A percentile compares a stretch with the other conserved stretches of the same genome.
Evolutionary conservation across 2,888 invertebrate species (phyloP).

Genomic region (Gastracanthus pulcherrimus): DNA sequence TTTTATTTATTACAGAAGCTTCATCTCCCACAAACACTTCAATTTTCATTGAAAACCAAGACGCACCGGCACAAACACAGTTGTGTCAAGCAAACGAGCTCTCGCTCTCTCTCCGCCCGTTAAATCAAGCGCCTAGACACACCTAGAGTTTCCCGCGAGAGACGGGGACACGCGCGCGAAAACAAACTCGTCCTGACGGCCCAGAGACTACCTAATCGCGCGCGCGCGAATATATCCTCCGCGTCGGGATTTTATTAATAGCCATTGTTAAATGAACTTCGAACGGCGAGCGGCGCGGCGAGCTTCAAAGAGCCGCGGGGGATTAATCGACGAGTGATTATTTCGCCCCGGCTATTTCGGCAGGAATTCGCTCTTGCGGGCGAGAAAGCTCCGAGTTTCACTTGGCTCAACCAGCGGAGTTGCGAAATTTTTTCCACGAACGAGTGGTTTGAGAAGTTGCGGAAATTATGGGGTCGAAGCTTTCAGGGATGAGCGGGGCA

Average conservation of each 20-base stretch:
- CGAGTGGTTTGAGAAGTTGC: neutral
- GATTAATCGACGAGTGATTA: constrained; percentile 49
- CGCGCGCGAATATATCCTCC: neutral
- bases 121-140: too few species aligned
- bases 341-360: constrained; percentile 40
- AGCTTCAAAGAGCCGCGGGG: constrained; percentile 39
- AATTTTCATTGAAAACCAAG: too few species aligned
- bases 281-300: neutral
- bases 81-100: too few species aligned
- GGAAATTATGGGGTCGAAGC: neutral
- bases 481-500: too few species aligned
- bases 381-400: constrained; percentile 10
- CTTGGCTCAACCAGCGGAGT: neutral
- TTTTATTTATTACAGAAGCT: too few species aligned
- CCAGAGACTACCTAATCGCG: too few species aligned
- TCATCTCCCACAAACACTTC: too few species aligned
- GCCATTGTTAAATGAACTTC: constrained; percentile 45
- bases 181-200: neutral
- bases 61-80: too few species aligned
- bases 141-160: neutral
- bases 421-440: neutral
- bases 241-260: constrained; percentile 41
- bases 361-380: constrained; percentile 40
- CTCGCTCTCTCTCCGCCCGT: neutral
- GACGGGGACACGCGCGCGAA: neutral